phyloP scores from a whole-genome alignment of 1,140 invertebrate species.

The Pseudoatta argentina region DNA sequence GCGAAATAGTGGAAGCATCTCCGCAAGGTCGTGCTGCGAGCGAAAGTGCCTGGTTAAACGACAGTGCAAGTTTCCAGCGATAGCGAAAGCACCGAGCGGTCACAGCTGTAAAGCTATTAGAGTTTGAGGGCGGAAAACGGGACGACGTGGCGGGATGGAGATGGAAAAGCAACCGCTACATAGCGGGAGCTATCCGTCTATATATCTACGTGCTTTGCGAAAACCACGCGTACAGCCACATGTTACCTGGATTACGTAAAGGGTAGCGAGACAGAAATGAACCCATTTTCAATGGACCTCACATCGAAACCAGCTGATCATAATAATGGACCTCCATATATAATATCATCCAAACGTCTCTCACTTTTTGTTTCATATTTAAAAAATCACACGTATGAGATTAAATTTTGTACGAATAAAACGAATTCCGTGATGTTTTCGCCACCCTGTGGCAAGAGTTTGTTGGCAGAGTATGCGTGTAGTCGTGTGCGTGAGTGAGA shows the following conservation, averaged over 20 bases:
- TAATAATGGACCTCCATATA: too few species aligned
- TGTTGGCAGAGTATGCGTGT: not conserved
- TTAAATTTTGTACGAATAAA: not conserved
- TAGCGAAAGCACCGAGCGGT: slow-evolving; percentile 83
- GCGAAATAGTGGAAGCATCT: slow-evolving; percentile 44
- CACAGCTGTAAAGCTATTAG: slow-evolving; percentile 82
- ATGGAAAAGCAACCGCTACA: slow-evolving; percentile 61
- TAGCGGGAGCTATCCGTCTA: slow-evolving; percentile 67
- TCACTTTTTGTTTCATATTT: not conserved
- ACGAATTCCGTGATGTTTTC: slow-evolving; percentile 19
- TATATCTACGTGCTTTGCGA: slow-evolving; percentile 62
- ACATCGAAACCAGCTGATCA: not conserved
- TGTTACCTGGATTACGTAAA: slow-evolving; percentile 23
- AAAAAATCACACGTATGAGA: not conserved
- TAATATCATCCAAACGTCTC: not conserved
- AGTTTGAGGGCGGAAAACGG: slow-evolving; percentile 68
- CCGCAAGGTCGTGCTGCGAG: slow-evolving; percentile 65
- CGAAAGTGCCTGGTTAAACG: slow-evolving; percentile 79
- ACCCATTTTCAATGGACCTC: not conserved
- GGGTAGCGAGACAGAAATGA: not conserved
- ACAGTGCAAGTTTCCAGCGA: slow-evolving; percentile 84
- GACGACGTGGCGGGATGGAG: slow-evolving; percentile 1
- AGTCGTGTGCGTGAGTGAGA: slow-evolving; percentile 13
- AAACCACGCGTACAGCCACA: slow-evolving; percentile 43
- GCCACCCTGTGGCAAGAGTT: slow-evolving; percentile 41